A percentile compares a stretch with the other conserved stretches of the same genome.
Evolutionary conservation across 2,888 invertebrate species (phyloP).

Genomic region (Drosophila koepferae): DNA sequence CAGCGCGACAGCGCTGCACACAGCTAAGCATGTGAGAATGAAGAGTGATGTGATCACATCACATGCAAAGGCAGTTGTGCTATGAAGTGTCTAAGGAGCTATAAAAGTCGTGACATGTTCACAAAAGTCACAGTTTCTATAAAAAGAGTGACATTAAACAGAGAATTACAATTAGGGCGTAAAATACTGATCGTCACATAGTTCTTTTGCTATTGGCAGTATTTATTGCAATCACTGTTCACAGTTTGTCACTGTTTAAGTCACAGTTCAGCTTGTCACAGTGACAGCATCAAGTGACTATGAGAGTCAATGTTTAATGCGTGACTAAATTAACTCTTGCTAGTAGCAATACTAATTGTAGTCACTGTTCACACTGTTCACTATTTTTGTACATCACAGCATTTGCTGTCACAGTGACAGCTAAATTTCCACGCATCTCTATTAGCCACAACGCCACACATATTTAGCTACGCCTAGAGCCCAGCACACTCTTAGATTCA

Average conservation of each 20-base stretch:
- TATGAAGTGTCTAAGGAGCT: neutral
- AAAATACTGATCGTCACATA: neutral
- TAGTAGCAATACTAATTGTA: neutral
- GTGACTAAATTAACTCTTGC: too few relatives aligned
- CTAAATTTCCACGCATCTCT: neutral
- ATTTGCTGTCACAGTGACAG: neutral
- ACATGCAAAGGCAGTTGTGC: neutral
- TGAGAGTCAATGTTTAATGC: neutral
- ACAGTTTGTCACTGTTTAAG: neutral
- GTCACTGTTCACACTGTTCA: neutral
- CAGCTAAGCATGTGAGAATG: neutral
- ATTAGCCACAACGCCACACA: slow-evolving; percentile 45
- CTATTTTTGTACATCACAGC: neutral
- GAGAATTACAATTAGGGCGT: neutral
- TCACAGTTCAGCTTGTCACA: neutral
- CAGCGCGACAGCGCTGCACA: neutral
- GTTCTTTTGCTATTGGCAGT: neutral
- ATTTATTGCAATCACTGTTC: too few relatives aligned
- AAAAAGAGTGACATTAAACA: neutral
- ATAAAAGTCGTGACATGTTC: neutral
- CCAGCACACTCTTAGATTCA: slow-evolving; percentile 54
- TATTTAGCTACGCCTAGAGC: neutral
- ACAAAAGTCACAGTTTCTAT: neutral
- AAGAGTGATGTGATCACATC: neutral
- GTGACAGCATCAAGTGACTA: neutral